Percentiles rank a stretch among this genome's conserved stretches.
These are phyloP conservation scores for Noctuana brunneofusca DNA, from an alignment of 2,888 invertebrate genomes.

Conservation along the genomic window DNA sequence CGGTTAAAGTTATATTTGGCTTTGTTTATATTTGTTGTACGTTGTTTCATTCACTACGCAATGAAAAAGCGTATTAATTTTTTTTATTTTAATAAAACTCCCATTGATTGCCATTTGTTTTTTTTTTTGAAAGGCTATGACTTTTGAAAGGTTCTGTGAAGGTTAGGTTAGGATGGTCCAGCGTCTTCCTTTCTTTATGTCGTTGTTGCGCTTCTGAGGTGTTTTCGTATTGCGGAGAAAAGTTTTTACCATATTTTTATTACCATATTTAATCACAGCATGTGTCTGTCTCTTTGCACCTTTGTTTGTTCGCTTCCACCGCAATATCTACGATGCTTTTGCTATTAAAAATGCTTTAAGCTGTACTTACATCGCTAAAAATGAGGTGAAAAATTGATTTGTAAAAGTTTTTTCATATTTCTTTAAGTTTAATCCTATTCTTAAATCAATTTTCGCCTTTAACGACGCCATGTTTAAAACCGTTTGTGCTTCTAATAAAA, in stretches of 20 bases:
- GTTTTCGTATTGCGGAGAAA: conserved; percentile 52
- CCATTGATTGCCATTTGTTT: conserved; percentile 8
- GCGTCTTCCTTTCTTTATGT: conserved; percentile 55
- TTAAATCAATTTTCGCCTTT: conserved; percentile 11
- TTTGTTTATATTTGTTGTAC: not conserved
- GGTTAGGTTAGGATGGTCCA: conserved; percentile 55
- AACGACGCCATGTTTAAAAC: not conserved
- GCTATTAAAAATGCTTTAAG: not conserved
- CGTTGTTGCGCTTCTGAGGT: conserved; percentile 40
- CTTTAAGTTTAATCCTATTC: not conserved
- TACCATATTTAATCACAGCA: not conserved
- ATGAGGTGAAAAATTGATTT: conserved; percentile 10
- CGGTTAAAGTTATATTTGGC: too few relatives aligned
- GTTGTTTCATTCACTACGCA: not conserved
- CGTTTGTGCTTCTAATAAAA: not conserved
- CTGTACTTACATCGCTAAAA: not conserved
- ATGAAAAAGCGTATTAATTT: too few relatives aligned
- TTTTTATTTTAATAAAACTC: not conserved
- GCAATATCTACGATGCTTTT: not conserved
- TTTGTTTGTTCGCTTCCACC: conserved; percentile 16
- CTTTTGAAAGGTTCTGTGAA: conserved; percentile 51
- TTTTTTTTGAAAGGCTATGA: conserved; percentile 52
- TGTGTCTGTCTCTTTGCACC: conserved; percentile 7
- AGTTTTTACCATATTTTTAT: conserved; percentile 8
- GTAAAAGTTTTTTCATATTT: not conserved